Evolutionary conservation across 2,888 invertebrate genomes (phyloP).

Genomic region (Eupithecia subumbrata): DNA sequence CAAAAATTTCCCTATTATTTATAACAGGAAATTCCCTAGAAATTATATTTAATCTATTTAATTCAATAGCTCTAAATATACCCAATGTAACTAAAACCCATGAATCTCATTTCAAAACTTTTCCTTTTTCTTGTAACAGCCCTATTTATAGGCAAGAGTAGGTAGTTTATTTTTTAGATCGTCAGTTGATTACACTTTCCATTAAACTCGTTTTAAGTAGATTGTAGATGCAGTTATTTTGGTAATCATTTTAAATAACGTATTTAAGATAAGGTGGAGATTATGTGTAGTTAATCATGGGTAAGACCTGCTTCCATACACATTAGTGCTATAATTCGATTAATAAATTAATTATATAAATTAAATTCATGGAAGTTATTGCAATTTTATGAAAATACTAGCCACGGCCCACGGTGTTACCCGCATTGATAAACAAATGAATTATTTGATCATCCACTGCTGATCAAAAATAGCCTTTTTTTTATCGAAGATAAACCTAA

Average conservation of each 20-base stretch:
- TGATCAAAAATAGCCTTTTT: too few species aligned
- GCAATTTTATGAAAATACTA: not conserved
- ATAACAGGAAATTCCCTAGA: too few species aligned
- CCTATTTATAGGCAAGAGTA: conserved; percentile 36
- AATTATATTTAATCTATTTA: too few species aligned
- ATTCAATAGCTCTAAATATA: not conserved
- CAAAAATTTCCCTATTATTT: too few species aligned
- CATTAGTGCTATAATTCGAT: not conserved
- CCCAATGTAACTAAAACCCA: not conserved
- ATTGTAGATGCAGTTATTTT: conserved; percentile 31
- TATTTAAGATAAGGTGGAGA: conserved; percentile 1
- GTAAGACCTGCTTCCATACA: not conserved
- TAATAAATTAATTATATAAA: not conserved
- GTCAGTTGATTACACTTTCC: conserved; percentile 36
- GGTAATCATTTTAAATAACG: conserved; percentile 16
- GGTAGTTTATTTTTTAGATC: conserved; percentile 41
- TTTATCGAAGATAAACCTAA: too few species aligned
- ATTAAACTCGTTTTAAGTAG: conserved; percentile 41
- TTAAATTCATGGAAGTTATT: not conserved
- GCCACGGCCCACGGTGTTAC: too few species aligned
- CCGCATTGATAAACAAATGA: too few species aligned
- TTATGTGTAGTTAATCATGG: not conserved
- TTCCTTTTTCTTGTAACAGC: conserved; percentile 20
- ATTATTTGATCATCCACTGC: too few species aligned
- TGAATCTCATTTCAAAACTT: not conserved